Percentiles rank a stretch among this genome's conserved stretches.
phyloP scores from a whole-genome alignment of 92 coral and sea anemone species.

The Isaurus tuberculatus region DNA sequence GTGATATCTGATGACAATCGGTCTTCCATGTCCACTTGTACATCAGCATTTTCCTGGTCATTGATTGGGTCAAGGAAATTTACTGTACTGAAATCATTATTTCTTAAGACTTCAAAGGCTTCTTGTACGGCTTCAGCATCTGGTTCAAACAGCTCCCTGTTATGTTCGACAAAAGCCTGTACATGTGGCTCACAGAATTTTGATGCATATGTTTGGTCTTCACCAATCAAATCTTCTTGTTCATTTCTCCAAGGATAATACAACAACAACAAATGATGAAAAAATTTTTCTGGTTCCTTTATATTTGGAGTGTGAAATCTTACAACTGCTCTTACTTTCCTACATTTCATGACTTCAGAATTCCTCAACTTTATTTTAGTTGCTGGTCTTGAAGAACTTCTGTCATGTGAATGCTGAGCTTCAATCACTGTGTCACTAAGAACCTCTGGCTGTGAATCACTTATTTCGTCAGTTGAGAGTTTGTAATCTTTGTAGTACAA shows the following conservation, averaged over 20 bases:
- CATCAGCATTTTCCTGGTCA: no score
- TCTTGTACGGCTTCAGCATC: no score
- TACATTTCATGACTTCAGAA: constrained; percentile 38
- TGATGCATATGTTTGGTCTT: constrained; percentile 28
- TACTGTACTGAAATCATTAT: no score
- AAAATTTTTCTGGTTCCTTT: neutral
- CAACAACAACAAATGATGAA: constrained; percentile 64
- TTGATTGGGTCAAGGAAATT: no score
- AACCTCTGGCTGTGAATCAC: neutral
- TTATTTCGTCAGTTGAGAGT: neutral
- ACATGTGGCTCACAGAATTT: no score
- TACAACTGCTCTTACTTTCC: constrained; percentile 47
- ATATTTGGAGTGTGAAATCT: constrained; percentile 56
- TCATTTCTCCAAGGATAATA: constrained; percentile 30
- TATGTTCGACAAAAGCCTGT: no score
- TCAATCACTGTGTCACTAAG: constrained; percentile 39
- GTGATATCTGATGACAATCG: no score
- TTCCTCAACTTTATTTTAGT: constrained; percentile 33
- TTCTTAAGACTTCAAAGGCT: no score
- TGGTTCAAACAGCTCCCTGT: no score
- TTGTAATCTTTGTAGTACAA: neutral
- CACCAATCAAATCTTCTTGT: neutral
- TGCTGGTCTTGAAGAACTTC: constrained; percentile 31
- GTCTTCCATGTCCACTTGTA: no score
- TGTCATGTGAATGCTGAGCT: neutral